Base-by-base conservation (phyloP, 2,888 invertebrate genomes). In the Eristalis arbustorum region DNA sequence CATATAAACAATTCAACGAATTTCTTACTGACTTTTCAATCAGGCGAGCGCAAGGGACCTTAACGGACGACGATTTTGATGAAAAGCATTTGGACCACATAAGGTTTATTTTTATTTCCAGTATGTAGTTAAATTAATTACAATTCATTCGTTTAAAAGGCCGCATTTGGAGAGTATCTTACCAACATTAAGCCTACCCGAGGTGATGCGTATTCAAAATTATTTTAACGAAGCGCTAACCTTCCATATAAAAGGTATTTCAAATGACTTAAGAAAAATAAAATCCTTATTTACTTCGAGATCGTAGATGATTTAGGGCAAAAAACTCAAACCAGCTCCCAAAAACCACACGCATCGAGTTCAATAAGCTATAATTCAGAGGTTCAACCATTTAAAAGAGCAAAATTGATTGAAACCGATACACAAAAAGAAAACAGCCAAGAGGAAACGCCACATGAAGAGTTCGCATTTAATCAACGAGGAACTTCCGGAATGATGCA, bases 161-260 rank as follows among this genome's bases (percentile, higher is more conserved):
- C 28, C 25, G 0, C 67, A 80, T 49, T 72, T 84, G 25, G 67
- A 49, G 1, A 18, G 67, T 0, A 10, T 80, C 0, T 18, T 84
- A 6, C 75, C 71, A 3, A 3, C 56, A 2, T 11, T 84, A 5
- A 28, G 75, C 1, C 25, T 76, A 14, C 66, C 62, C 2, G 76
- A 84, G 31, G 57, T 25, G 1, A 40, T 42, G 2, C 75, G 75
- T 0, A n/a, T 84, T 13, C 34, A 63, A 37, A 23, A 6, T 1
- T 84, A 84, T 63, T 80, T 84, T 13, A 71, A 57, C 8, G 80
- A 68, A 28, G 37, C 40, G 0, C 42, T 72, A 0, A 22, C 56
- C n/a, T 76, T 18, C 14, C 42, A 80, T 37, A n/a, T 76, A 40
- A 76, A 56, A 42, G 67, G 84, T 84, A 31, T 23, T 6, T n/a